A percentile compares a stretch with the other conserved stretches of the same genome.
Evolutionary conservation across 2,888 invertebrate species (phyloP).

Genomic region (Diaprepes abbreviatus): DNA sequence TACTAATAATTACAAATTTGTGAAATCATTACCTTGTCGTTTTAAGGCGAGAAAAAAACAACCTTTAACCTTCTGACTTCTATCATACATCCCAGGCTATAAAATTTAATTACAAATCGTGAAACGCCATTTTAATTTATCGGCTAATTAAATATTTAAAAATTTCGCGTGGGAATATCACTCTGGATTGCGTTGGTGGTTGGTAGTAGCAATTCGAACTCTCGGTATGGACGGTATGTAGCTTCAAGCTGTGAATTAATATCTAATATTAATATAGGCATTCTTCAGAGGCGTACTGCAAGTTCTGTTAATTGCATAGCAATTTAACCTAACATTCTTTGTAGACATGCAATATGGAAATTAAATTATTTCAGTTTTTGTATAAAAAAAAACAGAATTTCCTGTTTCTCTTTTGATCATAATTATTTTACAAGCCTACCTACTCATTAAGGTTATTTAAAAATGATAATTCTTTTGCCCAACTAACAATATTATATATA

Average conservation of each 20-base stretch:
- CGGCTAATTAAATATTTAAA: conserved; percentile 40
- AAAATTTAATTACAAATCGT: conserved; percentile 37
- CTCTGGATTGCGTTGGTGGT: conserved; percentile 24
- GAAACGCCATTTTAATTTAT: conserved; percentile 33
- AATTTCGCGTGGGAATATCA: conserved; percentile 26
- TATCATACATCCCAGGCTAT: conserved; percentile 12
- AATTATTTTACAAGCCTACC: no score
- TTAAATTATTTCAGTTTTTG: no score
- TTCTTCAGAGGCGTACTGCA: conserved; percentile 17
- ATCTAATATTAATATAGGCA: conserved; percentile 22
- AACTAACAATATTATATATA: no score
- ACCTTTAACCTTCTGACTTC: neutral
- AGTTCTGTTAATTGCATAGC: neutral
- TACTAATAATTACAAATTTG: neutral
- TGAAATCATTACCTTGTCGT: neutral
- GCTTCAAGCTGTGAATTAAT: conserved; percentile 25
- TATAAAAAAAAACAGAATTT: no score
- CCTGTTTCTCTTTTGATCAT: no score
- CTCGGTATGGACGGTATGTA: conserved; percentile 10
- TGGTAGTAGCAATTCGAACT: conserved; percentile 17
- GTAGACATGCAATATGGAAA: no score
- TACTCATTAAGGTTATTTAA: no score
- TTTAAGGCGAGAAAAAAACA: neutral
- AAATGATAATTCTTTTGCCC: no score
- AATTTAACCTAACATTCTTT: no score